Evolutionary conservation across 2,888 invertebrate species (phyloP).

Genomic region (Zhuqinia jingwanae): DNA sequence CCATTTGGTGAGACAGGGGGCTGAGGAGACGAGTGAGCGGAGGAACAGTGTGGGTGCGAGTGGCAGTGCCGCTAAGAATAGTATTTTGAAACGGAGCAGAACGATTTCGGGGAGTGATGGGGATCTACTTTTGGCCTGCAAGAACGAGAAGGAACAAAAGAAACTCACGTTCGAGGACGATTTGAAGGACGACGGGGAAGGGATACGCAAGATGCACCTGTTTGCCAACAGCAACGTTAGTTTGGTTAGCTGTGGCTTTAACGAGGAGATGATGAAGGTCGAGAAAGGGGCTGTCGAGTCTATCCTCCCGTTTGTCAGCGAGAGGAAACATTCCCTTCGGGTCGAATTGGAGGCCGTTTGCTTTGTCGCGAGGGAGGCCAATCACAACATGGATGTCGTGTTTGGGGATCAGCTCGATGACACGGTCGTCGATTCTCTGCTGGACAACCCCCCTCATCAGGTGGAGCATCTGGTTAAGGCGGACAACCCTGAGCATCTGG

Average conservation of each 20-base stretch:
- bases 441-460: too few relatives aligned
- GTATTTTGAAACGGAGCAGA: constrained; percentile 40
- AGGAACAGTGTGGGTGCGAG: constrained; percentile 21
- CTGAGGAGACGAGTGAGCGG: not conserved
- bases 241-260: constrained; percentile 88
- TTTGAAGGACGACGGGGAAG: not conserved
- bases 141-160: constrained; percentile 24
- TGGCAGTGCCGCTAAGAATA: not conserved
- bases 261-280: constrained; percentile 86
- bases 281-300: too few relatives aligned
- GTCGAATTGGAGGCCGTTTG: constrained; percentile 2
- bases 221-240: constrained; percentile 88
- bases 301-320: too few relatives aligned
- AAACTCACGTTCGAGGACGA: constrained; percentile 46
- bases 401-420: too few relatives aligned
- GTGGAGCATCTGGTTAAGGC: too few relatives aligned
- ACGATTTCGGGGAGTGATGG: constrained; percentile 44
- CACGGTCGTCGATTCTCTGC: too few relatives aligned
- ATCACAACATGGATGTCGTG: too few relatives aligned
- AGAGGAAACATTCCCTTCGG: too few relatives aligned
- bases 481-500: too few relatives aligned
- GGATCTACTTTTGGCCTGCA: too few relatives aligned
- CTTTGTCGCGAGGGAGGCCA: too few relatives aligned
- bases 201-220: constrained; percentile 39
- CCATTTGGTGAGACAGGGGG: not conserved